These are phyloP conservation scores for Embidobia sp. DNA, from an alignment of 2,888 invertebrate species.

Conservation along the genomic window DNA sequence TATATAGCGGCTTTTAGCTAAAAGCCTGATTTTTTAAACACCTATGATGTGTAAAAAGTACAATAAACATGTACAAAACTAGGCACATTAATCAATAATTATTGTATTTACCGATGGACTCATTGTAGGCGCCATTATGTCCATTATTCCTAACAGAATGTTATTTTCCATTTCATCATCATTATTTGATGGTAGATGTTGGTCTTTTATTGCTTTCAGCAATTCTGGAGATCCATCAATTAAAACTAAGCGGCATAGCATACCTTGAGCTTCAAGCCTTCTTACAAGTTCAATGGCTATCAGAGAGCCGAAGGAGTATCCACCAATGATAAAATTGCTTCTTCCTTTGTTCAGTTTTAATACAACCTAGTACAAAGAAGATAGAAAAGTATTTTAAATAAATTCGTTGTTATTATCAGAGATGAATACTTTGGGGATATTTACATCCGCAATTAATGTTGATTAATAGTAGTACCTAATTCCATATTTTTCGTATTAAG, in stretches of 20 bases:
- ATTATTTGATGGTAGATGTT: conserved; percentile 81
- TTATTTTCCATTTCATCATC: conserved; percentile 84
- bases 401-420: too few species aligned
- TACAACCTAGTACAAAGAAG: conserved; percentile 82
- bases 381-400: too few species aligned
- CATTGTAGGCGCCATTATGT: conserved; percentile 82
- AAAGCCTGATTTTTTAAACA: too few species aligned
- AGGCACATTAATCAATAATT: too few species aligned
- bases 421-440: too few species aligned
- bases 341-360: conserved; percentile 79
- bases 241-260: conserved; percentile 85
- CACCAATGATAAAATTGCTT: conserved; percentile 87
- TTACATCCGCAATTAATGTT: too few species aligned
- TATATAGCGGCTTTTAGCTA: too few species aligned
- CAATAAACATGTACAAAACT: too few species aligned
- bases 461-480: too few species aligned
- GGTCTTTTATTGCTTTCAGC: conserved; percentile 83
- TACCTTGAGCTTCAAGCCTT: conserved; percentile 86
- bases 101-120: conserved; percentile 78
- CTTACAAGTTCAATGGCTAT: conserved; percentile 90
- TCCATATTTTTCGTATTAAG: too few species aligned
- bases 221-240: conserved; percentile 92
- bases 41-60: too few species aligned
- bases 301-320: conserved; percentile 94
- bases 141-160: conserved; percentile 84